Evolutionary conservation across 1,140 invertebrate genomes (phyloP), one percentile per base, ranked within the genome.

Genomic region (Drosophila novamexicana): DNA sequence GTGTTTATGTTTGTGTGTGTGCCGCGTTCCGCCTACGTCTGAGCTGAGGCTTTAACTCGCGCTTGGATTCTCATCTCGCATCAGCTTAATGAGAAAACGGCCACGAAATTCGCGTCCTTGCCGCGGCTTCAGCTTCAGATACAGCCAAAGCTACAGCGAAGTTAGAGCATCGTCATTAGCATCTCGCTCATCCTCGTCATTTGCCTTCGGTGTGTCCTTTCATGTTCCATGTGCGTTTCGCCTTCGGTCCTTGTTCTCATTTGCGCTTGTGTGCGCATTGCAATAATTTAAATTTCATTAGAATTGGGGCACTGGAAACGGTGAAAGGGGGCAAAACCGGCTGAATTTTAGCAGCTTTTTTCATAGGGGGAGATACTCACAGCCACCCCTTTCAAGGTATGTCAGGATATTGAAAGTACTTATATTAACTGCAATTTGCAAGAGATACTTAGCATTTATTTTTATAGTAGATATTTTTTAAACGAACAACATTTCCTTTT

Each of bases 21-120:
- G n/a, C n/a, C 36, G 42, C 36, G 32, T 34, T 32, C 22, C 40
- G 61, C 44, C 57, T 63, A 45, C 36, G 42, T 36, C 44, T 45
- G 40, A 39, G 16, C 29, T 14, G 7, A 32, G 22, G 39, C 42
- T 49, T 67, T 62, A 66, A 54, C 49, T 77, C 45, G 34, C 56
- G 72, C 78, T 65, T 39, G 40, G 22, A 32, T 47, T 65, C 34
- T 42, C 57, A 67, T 71, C 71, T 71, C 75, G 81, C 82, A 79
- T 86, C 75, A 75, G 75, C 79, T 79, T 86, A 86, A 86, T 86
- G 79, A 86, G 81, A 86, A 86, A 81, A 79, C 68, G 72, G 80
- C 78, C 75, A 50, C 71, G 75, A 75, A 82, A 88, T 82, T 86
- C 65, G 71, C 71, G 75, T 86, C 65, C 22, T 29, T 29, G 22